These are phyloP conservation scores for Xiphophorus birchmanni DNA, from an alignment of 2,797 vertebrate species.

Conservation along the genomic window DNA sequence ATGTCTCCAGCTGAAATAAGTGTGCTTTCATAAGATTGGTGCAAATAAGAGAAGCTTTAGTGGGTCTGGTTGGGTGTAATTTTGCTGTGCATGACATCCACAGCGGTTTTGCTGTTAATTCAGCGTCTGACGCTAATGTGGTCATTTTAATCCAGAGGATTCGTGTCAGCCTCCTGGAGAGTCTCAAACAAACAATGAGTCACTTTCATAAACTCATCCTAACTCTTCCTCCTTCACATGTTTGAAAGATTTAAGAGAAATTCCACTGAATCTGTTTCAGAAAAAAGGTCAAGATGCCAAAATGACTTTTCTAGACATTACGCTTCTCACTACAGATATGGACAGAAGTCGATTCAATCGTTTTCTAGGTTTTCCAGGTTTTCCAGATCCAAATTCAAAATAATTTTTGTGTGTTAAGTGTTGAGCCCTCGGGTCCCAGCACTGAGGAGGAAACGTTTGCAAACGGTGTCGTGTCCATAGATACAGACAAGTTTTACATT, in stretches of 20 bases:
- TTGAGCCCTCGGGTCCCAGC: not conserved
- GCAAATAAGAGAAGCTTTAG: not conserved
- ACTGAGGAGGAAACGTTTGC: not conserved
- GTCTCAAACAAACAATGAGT: not conserved
- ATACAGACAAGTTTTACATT: not conserved
- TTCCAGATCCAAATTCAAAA: not conserved
- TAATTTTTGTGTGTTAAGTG: not conserved
- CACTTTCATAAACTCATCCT: not conserved
- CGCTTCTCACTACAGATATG: not conserved
- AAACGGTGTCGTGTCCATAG: not conserved
- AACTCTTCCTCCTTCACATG: not conserved
- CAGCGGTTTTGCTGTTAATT: not conserved
- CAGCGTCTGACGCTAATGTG: not conserved
- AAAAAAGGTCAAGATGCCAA: not conserved
- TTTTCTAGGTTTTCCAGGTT: not conserved
- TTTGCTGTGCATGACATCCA: not conserved
- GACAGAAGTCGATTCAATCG: not conserved
- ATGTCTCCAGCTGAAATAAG: too few species aligned
- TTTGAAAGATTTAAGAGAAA: not conserved
- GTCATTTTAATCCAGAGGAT: not conserved
- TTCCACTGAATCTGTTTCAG: not conserved
- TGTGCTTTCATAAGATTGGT: not conserved
- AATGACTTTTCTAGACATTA: not conserved
- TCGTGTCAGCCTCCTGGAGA: not conserved
- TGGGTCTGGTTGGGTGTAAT: not conserved